Percentiles rank a stretch among this genome's conserved stretches.
phyloP scores from a whole-genome alignment of 1,140 invertebrate genomes.

The Papilio polytes region DNA sequence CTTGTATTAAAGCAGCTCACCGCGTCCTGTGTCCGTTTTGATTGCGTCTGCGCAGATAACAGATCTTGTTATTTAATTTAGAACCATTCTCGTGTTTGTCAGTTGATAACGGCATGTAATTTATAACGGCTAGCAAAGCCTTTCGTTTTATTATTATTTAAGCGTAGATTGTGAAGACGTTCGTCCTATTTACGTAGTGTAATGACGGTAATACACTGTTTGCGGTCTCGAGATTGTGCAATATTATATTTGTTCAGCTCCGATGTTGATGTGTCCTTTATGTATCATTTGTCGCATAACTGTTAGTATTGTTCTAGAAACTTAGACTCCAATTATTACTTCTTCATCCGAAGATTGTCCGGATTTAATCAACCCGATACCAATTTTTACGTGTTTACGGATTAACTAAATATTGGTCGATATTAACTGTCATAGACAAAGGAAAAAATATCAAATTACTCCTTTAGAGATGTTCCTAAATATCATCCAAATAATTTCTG shows the following conservation, averaged over 20 bases:
- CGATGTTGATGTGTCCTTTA: conserved; percentile 37
- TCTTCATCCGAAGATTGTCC: not conserved
- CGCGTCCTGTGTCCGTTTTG: conserved; percentile 46
- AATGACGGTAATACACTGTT: conserved; percentile 56
- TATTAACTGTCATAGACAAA: too few relatives aligned
- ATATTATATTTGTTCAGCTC: conserved; percentile 40
- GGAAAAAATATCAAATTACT: too few relatives aligned
- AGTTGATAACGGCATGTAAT: conserved; percentile 67
- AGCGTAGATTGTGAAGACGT: conserved; percentile 59
- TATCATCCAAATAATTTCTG: not conserved
- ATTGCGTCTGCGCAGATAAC: conserved; percentile 66
- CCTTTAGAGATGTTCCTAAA: not conserved
- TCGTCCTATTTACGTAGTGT: conserved; percentile 61
- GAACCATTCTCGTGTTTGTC: conserved; percentile 63
- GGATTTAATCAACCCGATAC: not conserved
- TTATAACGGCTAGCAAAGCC: conserved; percentile 75
- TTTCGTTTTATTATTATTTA: conserved; percentile 74
- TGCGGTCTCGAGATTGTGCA: conserved; percentile 52
- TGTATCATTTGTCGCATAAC: conserved; percentile 26
- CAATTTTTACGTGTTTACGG: too few relatives aligned
- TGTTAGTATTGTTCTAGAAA: conserved; percentile 6
- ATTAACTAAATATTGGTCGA: too few relatives aligned
- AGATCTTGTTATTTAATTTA: conserved; percentile 70
- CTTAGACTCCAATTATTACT: not conserved
- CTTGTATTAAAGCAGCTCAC: conserved; percentile 15